These are phyloP conservation scores for Hippocampus mohnikei DNA, from an alignment of 2,113 vertebrate genomes.

Conservation along the genomic window DNA sequence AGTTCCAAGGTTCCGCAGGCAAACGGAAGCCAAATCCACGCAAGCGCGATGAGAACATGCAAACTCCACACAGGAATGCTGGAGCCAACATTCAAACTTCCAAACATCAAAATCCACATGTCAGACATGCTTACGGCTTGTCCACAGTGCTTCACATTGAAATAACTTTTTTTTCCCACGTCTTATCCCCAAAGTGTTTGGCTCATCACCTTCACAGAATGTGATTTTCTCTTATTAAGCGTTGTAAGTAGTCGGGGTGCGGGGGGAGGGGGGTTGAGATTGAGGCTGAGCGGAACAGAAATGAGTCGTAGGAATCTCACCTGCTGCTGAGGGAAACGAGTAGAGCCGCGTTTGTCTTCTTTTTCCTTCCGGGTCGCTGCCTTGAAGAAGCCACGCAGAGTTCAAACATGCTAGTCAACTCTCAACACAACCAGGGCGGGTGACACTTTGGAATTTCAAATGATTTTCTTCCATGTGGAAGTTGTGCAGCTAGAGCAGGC, in stretches of 20 bases:
- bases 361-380: conserved; percentile 13
- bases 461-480: conserved; percentile 48
- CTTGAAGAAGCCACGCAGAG: conserved; percentile 25
- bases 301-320: conserved; percentile 18
- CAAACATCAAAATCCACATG: neutral
- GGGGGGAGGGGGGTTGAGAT: conserved; percentile 24
- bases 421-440: conserved; percentile 19
- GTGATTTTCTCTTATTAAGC: conserved; percentile 31
- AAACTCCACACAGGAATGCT: neutral
- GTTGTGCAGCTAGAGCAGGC: conserved; percentile 12
- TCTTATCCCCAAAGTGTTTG: conserved; percentile 2
- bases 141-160: neutral
- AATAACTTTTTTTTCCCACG: neutral
- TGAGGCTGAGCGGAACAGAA: conserved; percentile 20
- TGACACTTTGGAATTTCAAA: conserved; percentile 57
- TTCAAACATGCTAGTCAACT: conserved; percentile 39
- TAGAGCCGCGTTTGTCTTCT: conserved; percentile 3
- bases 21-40: too few relatives aligned
- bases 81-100: neutral
- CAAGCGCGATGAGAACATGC: neutral
- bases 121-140: neutral
- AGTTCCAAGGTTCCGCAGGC: too few relatives aligned
- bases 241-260: conserved; percentile 16
- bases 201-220: conserved; percentile 38
- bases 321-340: neutral